Evolutionary conservation across 2,888 invertebrate species (phyloP).

Genomic region (Panopea generosa): DNA sequence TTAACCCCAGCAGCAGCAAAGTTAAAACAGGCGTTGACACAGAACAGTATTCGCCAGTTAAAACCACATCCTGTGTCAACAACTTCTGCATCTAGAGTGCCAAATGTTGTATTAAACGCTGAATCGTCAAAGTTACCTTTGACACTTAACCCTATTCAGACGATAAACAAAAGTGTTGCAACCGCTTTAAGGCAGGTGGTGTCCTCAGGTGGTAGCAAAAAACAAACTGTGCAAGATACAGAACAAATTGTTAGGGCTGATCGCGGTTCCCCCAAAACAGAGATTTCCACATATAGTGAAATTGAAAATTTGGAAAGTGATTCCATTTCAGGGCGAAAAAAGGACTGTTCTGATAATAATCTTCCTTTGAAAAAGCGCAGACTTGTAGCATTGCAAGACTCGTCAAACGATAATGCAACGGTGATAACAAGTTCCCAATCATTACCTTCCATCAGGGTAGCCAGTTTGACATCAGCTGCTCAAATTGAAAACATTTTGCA

Average conservation of each 20-base stretch:
- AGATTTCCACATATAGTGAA: neutral
- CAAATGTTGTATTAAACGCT: slow-evolving; percentile 9
- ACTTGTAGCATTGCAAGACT: slow-evolving; percentile 20
- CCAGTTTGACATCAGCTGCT: slow-evolving; percentile 18
- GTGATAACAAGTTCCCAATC: neutral
- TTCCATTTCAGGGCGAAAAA: slow-evolving; percentile 14
- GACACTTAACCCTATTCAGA: slow-evolving; percentile 12
- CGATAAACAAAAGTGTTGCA: slow-evolving; percentile 44
- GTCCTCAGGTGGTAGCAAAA: slow-evolving; percentile 9
- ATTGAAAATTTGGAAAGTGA: slow-evolving; percentile 14
- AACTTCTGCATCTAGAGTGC: neutral
- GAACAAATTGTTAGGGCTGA: neutral
- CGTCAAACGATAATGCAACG: neutral
- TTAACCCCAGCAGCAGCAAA: neutral
- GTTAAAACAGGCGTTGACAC: neutral
- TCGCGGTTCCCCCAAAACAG: neutral
- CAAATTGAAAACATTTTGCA: slow-evolving; percentile 48
- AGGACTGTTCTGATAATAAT: slow-evolving; percentile 53
- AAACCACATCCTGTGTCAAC: neutral
- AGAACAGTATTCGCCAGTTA: neutral
- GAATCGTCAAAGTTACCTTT: slow-evolving; percentile 13
- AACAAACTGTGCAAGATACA: neutral
- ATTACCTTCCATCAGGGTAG: slow-evolving; percentile 1
- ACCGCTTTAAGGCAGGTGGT: slow-evolving; percentile 45
- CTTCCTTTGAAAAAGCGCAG: slow-evolving; percentile 69